Base-by-base conservation (phyloP, 2,888 invertebrate genomes). In the Leptopilina syphax region DNA sequence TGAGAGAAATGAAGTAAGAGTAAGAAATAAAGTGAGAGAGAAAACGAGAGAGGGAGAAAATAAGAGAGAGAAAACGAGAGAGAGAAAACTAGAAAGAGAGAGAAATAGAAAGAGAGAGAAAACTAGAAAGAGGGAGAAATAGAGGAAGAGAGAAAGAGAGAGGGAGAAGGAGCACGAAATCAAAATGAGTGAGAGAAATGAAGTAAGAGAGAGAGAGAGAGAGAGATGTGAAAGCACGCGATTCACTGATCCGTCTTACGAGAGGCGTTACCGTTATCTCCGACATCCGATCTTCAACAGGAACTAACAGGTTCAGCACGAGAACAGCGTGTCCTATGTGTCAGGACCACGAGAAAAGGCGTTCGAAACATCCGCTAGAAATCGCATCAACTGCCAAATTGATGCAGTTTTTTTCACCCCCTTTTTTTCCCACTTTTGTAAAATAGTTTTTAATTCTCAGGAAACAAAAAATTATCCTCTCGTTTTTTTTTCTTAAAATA, bases 191-290 rank as follows among this genome's bases (percentile, higher is more conserved):
- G 34, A 34, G 34, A 34, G 34, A 47, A 47, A 47, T 7, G 1
- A 6, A 47, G 47, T 47, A 7, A 47, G 9, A 47, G 47, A 47
- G 47, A 47, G 9, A 47, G 47, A 47, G 47, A 47, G 47, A 47
- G 47, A n/a, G 13, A 54, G 57, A 73, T 54, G 47, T 50, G 24
- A 50, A 54, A 81, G 85, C 91, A 91, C 90, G 91, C 91, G 89
- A 91, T 90, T 84, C 87, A 87, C 90, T 91, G 92, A 91, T 92
- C 91, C 90, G 89, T 91, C 91, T 89, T 92, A 83, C 81, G 85
- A 88, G 88, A 90, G 90, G 89, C 90, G 89, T 91, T 90, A 87
- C 88, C 84, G 85, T 87, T 91, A 90, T 91, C 90, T 88, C 77
- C 84, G 81, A 81, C 84, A 84, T 76, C 77, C 84, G 84, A 90